These are phyloP conservation scores for Diabrotica undecimpunctata DNA, from an alignment of 1,140 invertebrate genomes.

Conservation along the genomic window DNA sequence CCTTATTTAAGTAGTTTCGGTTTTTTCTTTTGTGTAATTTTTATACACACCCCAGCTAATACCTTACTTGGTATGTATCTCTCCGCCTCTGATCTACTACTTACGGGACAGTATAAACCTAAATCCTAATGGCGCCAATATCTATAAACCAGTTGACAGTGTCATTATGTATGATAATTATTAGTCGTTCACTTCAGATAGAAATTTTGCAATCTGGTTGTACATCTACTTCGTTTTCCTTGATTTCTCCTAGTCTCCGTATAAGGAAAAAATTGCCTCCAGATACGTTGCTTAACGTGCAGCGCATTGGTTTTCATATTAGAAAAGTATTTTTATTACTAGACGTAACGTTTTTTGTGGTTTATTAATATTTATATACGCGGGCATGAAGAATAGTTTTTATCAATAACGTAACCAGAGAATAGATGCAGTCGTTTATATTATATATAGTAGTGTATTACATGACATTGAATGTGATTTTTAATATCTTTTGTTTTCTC, in stretches of 20 bases:
- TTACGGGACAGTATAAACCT: too few relatives aligned
- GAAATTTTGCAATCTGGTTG: conserved; percentile 8
- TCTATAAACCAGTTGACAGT: neutral
- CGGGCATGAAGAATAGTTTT: too few relatives aligned
- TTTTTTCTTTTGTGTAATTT: too few relatives aligned
- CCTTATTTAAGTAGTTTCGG: too few relatives aligned
- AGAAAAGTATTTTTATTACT: neutral
- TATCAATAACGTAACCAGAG: too few relatives aligned
- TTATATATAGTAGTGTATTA: too few relatives aligned
- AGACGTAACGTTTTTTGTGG: neutral
- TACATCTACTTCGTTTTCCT: conserved; percentile 3
- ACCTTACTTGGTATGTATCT: too few relatives aligned
- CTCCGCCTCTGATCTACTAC: too few relatives aligned
- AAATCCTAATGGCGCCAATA: neutral
- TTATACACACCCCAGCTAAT: too few relatives aligned
- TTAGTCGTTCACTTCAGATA: neutral
- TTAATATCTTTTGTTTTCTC: too few relatives aligned
- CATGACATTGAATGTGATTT: too few relatives aligned
- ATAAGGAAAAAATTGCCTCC: conserved; percentile 7
- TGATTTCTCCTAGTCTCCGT: conserved; percentile 3
- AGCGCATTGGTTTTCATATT: neutral
- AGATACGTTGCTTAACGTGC: neutral
- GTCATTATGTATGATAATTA: neutral
- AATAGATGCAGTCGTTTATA: too few relatives aligned
- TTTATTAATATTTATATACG: neutral